Evolutionary conservation across 2,888 invertebrate genomes (phyloP).

Genomic region (Chironomus riparius): DNA sequence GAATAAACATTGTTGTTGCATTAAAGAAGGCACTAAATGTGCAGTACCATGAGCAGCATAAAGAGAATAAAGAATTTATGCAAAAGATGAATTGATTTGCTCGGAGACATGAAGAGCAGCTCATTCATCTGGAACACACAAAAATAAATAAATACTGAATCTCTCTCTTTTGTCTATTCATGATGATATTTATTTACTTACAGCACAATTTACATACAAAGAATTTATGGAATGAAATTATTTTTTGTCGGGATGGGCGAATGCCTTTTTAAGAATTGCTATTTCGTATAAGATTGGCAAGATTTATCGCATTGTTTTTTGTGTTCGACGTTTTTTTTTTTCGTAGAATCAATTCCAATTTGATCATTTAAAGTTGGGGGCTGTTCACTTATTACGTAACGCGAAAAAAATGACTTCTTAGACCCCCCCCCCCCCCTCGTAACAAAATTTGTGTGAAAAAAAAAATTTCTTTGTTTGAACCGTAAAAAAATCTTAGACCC

Average conservation of each 20-base stretch:
- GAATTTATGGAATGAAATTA: not conserved
- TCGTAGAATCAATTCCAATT: not conserved
- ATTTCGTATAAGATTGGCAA: not conserved
- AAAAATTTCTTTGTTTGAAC: too few relatives aligned
- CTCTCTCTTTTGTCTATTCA: not conserved
- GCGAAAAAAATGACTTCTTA: too few relatives aligned
- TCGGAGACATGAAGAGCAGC: slow-evolving; percentile 13
- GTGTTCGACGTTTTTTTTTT: not conserved
- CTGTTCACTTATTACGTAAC: too few relatives aligned
- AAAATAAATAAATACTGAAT: not conserved
- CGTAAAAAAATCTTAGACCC: too few relatives aligned
- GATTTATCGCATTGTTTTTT: not conserved
- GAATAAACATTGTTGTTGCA: slow-evolving; percentile 9
- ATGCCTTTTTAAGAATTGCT: slow-evolving; percentile 1
- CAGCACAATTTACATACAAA: slow-evolving; percentile 23
- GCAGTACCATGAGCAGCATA: slow-evolving; percentile 4
- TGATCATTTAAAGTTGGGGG: too few relatives aligned
- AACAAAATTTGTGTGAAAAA: too few relatives aligned
- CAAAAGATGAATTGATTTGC: not conserved
- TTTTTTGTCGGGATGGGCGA: not conserved
- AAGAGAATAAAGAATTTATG: not conserved
- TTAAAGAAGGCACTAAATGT: not conserved
- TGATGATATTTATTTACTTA: not conserved
- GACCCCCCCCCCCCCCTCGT: too few relatives aligned
- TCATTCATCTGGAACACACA: slow-evolving; percentile 22